phyloP scores from a whole-genome alignment of 2,113 vertebrate species.

The Oncorhynchus nerka region DNA sequence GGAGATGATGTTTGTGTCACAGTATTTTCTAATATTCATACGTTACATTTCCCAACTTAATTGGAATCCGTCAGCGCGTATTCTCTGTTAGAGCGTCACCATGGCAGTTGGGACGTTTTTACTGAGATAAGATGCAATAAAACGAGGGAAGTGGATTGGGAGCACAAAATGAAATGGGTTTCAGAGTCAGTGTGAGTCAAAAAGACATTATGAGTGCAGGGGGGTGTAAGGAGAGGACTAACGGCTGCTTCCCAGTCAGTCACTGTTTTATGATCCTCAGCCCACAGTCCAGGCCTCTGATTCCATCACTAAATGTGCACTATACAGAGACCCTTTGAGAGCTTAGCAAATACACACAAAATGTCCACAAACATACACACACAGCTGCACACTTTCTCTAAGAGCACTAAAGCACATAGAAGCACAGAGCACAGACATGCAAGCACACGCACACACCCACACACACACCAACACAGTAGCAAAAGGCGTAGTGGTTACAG shows the following conservation, averaged over 20 bases:
- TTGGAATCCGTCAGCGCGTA: conserved; percentile 72
- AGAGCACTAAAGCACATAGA: neutral
- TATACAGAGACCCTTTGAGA: no score
- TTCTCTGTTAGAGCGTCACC: conserved; percentile 65
- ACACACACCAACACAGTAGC: neutral
- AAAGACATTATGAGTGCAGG: conserved; percentile 62
- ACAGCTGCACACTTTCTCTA: neutral
- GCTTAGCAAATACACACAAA: no score
- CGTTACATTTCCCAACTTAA: conserved; percentile 70
- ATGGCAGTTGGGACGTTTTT: conserved; percentile 57
- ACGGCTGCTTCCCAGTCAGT: no score
- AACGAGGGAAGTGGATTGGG: conserved; percentile 4
- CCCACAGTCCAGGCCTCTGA: conserved; percentile 7
- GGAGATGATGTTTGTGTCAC: conserved; percentile 68
- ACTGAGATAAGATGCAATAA: conserved; percentile 61
- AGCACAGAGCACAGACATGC: neutral
- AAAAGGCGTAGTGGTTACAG: neutral
- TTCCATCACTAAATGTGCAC: neutral
- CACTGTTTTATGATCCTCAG: conserved; percentile 6
- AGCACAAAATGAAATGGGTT: conserved; percentile 59
- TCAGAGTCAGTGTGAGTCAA: conserved; percentile 68
- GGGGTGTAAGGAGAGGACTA: neutral
- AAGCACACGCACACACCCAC: conserved; percentile 9
- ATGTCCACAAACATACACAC: neutral
- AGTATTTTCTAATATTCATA: conserved; percentile 70